These are phyloP conservation scores for Geotrypetes seraphini DNA, from an alignment of 2,797 vertebrate species.

Conservation along the genomic window DNA sequence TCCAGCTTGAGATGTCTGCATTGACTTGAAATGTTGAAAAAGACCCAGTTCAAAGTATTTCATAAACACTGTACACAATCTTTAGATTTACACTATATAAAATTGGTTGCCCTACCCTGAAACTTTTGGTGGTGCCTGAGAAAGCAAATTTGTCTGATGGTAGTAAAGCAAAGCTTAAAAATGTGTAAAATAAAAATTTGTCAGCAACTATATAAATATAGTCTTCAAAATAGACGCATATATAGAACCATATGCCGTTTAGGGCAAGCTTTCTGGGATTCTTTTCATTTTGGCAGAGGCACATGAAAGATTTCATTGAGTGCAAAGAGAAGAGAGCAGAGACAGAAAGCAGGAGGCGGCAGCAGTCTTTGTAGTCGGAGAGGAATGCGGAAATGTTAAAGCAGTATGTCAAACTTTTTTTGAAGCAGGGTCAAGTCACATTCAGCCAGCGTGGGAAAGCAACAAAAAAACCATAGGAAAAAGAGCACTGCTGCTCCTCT, in stretches of 20 bases:
- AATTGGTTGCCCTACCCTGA: too few relatives aligned
- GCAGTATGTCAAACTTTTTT: conserved; percentile 96
- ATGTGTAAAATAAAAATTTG: neutral
- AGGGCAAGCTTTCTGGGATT: neutral
- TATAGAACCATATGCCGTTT: neutral
- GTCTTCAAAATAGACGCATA: neutral
- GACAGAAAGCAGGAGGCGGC: conserved; percentile 84
- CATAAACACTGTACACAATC: too few relatives aligned
- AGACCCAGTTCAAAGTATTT: too few relatives aligned
- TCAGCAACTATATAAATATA: neutral
- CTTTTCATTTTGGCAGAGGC: conserved; percentile 62
- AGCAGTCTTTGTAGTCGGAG: conserved; percentile 86
- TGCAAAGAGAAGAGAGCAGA: conserved; percentile 71
- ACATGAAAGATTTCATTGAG: conserved; percentile 76
- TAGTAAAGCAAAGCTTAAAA: too few relatives aligned
- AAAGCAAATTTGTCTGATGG: too few relatives aligned
- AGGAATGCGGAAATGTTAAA: conserved; percentile 98
- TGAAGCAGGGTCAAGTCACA: conserved; percentile 96
- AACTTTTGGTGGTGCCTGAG: too few relatives aligned
- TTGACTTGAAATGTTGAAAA: too few relatives aligned
- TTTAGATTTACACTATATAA: too few relatives aligned
- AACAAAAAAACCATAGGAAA: conserved; percentile 23
- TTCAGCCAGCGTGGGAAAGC: conserved; percentile 97
- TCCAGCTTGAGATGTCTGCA: too few relatives aligned
- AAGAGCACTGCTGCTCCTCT: conserved; percentile 6